phyloP scores from a whole-genome alignment of 1,140 invertebrate species.

The Stegodyphus dumicola region DNA sequence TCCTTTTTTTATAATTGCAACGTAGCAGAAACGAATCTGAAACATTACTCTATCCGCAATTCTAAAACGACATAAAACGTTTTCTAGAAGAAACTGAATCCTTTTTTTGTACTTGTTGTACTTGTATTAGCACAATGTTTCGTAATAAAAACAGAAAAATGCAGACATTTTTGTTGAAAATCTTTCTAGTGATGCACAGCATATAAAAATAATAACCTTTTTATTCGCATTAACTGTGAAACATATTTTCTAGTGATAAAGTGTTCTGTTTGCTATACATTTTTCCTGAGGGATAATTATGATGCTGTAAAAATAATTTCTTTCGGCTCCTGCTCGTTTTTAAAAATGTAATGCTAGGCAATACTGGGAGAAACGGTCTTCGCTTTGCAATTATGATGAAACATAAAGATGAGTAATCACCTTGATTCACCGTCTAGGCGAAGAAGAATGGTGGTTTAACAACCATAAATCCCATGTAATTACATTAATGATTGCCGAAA shows the following conservation, averaged over 20 bases:
- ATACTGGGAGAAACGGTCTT: neutral
- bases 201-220: too few relatives aligned
- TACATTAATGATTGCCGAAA: constrained; percentile 26
- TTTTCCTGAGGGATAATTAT: neutral
- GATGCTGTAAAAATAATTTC: neutral
- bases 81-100: too few relatives aligned
- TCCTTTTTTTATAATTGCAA: too few relatives aligned
- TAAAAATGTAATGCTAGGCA: neutral
- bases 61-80: too few relatives aligned
- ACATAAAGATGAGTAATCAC: constrained; percentile 19
- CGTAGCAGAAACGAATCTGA: too few relatives aligned
- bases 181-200: neutral
- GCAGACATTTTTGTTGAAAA: neutral
- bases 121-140: too few relatives aligned
- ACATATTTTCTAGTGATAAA: neutral
- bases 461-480: constrained; percentile 42
- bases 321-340: neutral
- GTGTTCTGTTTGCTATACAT: neutral
- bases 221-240: neutral
- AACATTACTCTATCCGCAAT: too few relatives aligned
- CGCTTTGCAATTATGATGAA: constrained; percentile 12
- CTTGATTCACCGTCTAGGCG: constrained; percentile 14
- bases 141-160: neutral
- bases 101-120: too few relatives aligned
- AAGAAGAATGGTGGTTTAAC: constrained; percentile 21